Evolutionary conservation across 2,888 invertebrate species (phyloP).

Genomic region (Epirrhoe alternata): DNA sequence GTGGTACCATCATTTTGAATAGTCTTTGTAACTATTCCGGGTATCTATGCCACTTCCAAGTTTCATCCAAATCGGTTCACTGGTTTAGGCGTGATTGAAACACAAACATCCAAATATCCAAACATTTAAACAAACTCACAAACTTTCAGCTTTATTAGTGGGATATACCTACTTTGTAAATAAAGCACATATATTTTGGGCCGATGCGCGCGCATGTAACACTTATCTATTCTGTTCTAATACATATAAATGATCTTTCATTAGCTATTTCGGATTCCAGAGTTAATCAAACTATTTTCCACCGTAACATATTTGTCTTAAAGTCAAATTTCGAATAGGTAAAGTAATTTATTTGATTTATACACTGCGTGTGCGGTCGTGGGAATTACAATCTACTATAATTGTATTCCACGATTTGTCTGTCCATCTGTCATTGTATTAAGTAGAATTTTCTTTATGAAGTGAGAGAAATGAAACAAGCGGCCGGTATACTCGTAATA

Average conservation of each 20-base stretch:
- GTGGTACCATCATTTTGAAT: no score
- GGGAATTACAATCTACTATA: slow-evolving; percentile 41
- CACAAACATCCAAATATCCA: no score
- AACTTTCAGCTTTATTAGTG: no score
- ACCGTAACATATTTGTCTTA: slow-evolving; percentile 2
- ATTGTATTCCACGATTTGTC: slow-evolving; percentile 50
- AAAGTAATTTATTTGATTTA: slow-evolving; percentile 59
- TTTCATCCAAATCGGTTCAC: no score
- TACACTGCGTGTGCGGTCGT: slow-evolving; percentile 49
- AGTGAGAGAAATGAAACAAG: slow-evolving; percentile 6
- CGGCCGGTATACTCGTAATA: background rate
- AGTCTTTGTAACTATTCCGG: no score
- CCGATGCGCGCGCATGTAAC: background rate
- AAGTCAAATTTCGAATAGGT: slow-evolving; percentile 31
- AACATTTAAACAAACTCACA: background rate
- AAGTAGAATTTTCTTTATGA: slow-evolving; percentile 22
- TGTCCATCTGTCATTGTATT: slow-evolving; percentile 43
- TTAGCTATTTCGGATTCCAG: slow-evolving; percentile 30
- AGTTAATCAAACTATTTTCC: slow-evolving; percentile 8
- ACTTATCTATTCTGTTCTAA: slow-evolving; percentile 39
- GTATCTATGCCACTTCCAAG: no score
- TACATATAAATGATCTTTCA: slow-evolving; percentile 51
- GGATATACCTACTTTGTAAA: background rate
- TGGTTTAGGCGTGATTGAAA: no score
- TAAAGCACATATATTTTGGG: background rate